Evolutionary conservation across 1,140 invertebrate species (phyloP), one percentile per base, ranked within the genome.

Genomic region (Cheumatopsyche charites): DNA sequence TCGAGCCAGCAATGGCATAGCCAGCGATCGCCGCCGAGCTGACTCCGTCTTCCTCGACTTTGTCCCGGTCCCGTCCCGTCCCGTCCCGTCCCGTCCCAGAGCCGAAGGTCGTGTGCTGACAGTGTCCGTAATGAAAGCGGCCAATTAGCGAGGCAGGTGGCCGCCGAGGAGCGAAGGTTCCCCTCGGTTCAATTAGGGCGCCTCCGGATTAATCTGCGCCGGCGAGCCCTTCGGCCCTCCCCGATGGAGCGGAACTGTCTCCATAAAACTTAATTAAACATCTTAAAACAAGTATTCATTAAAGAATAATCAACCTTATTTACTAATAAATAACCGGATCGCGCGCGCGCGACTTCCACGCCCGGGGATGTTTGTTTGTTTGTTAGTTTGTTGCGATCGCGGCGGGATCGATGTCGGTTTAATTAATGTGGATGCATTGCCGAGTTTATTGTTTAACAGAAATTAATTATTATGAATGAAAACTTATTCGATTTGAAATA

Each of bases 211-310:
- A 78, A 78, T 82, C 82, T 80, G 75, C 29, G 29, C 29, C 9
- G 29, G 3, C 29, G 9, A 9, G 3, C 68, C 72, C 71, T 72
- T 73, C 67, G 65, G 70, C 42, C 68, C 66, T 65, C 68, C 36
- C 68, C 67, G 68, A 73, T 76, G 72, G 80, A 81, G 78, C 81
- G 79, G 80, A 78, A 80, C 82, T 83, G 83, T 84, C 82, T 81
- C 82, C 82, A 85, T 84, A 85, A 85, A 85, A 85, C 83, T 85
- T 85, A 84, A 85, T 85, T 85, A 84, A 85, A 84, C 83, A 81
- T 83, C 84, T 85, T 84, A 84, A 85, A 85, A 85, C 83, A 83
- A 84, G 82, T 83, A 83, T 84, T 85, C 81, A 84, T 85, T 85
- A 84, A 85, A 83, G 82, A 85, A 85, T 85, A 85, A 85, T 85